Evolutionary conservation across 2,888 invertebrate genomes (phyloP).

Genomic region (Argyresthia goedartella): DNA sequence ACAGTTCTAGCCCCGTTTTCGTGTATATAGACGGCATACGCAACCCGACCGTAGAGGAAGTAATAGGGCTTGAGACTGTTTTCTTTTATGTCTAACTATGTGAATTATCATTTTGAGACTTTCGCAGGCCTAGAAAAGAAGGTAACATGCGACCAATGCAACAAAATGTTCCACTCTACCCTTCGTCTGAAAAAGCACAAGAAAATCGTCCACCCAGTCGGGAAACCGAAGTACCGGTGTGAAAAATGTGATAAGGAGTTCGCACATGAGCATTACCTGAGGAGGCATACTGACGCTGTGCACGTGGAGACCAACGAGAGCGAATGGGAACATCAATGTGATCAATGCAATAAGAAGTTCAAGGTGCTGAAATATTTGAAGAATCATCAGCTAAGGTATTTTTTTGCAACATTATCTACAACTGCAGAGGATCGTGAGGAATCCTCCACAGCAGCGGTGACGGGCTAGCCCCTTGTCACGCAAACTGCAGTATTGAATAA

Average conservation of each 20-base stretch:
- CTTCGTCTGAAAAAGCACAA: constrained; percentile 57
- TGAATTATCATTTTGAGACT: too few relatives aligned
- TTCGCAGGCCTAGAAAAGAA: constrained; percentile 35
- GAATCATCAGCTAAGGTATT: constrained; percentile 43
- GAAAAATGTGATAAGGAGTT: constrained; percentile 59
- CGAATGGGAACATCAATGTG: constrained; percentile 49
- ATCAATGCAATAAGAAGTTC: constrained; percentile 55
- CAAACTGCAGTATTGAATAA: too few relatives aligned
- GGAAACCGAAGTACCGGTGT: constrained; percentile 46
- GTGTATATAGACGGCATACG: too few relatives aligned
- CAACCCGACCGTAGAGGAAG: too few relatives aligned
- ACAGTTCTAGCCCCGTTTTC: too few relatives aligned
- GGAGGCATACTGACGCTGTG: constrained; percentile 47
- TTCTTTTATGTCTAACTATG: too few relatives aligned
- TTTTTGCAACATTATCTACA: too few relatives aligned
- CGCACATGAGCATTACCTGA: constrained; percentile 51
- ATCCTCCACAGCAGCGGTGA: too few relatives aligned
- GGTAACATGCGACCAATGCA: constrained; percentile 55
- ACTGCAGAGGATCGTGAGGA: too few relatives aligned
- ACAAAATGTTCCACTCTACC: constrained; percentile 52
- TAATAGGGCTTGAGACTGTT: too few relatives aligned
- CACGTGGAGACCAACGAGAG: constrained; percentile 50
- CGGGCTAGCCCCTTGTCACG: too few relatives aligned
- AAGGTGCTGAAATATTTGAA: constrained; percentile 52
- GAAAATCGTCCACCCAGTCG: constrained; percentile 51